phyloP scores from a whole-genome alignment of 2,113 vertebrate species.

The Miniopterus natalensis region DNA sequence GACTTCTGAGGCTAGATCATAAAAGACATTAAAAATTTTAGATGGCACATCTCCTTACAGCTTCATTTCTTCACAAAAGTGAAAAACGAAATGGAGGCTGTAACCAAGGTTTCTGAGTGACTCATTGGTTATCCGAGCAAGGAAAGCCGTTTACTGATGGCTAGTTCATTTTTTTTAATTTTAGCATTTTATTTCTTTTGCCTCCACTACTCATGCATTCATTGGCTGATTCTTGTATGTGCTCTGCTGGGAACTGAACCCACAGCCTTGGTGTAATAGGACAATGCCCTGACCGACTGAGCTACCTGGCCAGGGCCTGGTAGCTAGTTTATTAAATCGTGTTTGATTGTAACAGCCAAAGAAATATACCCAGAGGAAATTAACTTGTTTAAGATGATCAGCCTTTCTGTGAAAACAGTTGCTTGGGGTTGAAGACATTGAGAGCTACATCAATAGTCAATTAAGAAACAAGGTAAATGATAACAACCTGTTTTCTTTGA shows the following conservation, averaged over 20 bases:
- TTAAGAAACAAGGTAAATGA: background rate
- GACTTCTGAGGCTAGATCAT: background rate
- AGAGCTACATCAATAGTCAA: background rate
- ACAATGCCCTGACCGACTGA: too few species aligned
- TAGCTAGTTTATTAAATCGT: background rate
- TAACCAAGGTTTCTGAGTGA: conserved; percentile 9
- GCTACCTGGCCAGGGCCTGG: background rate
- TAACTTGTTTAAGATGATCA: background rate
- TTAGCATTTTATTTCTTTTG: too few species aligned
- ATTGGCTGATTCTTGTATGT: too few species aligned
- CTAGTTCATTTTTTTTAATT: background rate
- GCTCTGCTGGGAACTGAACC: too few species aligned
- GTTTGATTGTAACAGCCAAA: conserved; percentile 1
- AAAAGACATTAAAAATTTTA: background rate
- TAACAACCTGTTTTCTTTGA: background rate
- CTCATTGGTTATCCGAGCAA: background rate
- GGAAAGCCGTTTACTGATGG: background rate
- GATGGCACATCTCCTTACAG: background rate
- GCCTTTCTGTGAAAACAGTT: background rate
- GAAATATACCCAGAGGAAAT: conserved; percentile 33
- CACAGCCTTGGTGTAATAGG: too few species aligned
- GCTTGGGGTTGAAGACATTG: background rate
- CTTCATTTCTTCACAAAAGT: conserved; percentile 29
- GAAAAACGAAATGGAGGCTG: background rate
- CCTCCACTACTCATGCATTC: too few species aligned